phyloP scores from a whole-genome alignment of 2,113 vertebrate species.

The Caranx melampygus region DNA sequence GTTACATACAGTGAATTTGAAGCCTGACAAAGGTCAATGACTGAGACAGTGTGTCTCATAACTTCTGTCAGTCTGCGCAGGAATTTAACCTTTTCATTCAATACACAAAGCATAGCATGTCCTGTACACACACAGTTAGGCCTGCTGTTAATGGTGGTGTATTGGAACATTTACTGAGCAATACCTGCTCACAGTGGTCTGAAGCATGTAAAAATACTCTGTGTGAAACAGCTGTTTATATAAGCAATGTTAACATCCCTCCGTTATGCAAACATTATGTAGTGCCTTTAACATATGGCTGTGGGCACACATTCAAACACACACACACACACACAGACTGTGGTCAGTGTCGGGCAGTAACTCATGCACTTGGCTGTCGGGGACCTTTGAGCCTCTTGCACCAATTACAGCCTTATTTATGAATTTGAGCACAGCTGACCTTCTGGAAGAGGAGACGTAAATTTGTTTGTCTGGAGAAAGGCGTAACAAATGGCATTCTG shows the following conservation, averaged over 20 bases:
- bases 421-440: conserved; percentile 79
- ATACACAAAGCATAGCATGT: not conserved
- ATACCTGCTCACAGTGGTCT: not conserved
- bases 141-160: not conserved
- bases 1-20: not conserved
- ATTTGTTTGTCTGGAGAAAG: conserved; percentile 77
- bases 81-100: not conserved
- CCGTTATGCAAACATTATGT: conserved; percentile 58
- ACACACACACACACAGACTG: conserved; percentile 29
- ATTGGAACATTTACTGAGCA: not conserved
- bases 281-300: conserved; percentile 43
- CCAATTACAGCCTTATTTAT: conserved; percentile 82
- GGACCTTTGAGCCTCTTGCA: conserved; percentile 61
- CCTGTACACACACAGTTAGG: not conserved
- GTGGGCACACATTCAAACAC: conserved; percentile 39
- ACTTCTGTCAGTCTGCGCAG: not conserved
- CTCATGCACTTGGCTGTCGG: conserved; percentile 46
- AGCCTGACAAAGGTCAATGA: not conserved
- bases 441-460: conserved; percentile 75
- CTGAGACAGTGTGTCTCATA: not conserved
- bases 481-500: conserved; percentile 73
- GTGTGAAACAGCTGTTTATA: conserved; percentile 22
- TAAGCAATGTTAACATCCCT: conserved; percentile 15
- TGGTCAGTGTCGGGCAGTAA: conserved; percentile 64
- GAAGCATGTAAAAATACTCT: not conserved